Percentiles rank a stretch among this genome's conserved stretches.
Evolutionary conservation across 2,888 invertebrate genomes (phyloP).

Genomic region (Phalera bucephala): DNA sequence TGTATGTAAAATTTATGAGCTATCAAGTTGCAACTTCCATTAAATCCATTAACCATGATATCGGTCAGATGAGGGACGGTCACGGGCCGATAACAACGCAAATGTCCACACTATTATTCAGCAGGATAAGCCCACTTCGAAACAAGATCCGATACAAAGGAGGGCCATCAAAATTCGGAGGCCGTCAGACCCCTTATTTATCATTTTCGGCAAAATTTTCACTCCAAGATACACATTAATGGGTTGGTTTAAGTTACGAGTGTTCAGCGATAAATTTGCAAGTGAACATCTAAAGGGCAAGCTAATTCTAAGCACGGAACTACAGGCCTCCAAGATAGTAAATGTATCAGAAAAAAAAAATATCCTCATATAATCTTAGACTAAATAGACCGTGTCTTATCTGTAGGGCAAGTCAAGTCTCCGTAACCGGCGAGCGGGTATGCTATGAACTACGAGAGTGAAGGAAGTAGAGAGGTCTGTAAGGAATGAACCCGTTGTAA

Average conservation of each 20-base stretch:
- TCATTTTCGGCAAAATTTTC: conserved; percentile 77
- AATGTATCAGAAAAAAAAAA: too few species aligned
- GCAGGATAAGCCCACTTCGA: conserved; percentile 73
- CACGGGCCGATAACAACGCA: conserved; percentile 40
- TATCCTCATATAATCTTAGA: too few species aligned
- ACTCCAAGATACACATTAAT: conserved; percentile 60
- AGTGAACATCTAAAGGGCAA: too few species aligned
- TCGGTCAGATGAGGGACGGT: conserved; percentile 25
- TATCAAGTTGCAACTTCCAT: conserved; percentile 30
- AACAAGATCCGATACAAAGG: conserved; percentile 77
- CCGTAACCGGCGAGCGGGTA: too few species aligned
- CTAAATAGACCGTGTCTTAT: too few species aligned
- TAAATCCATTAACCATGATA: conserved; percentile 46
- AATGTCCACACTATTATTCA: conserved; percentile 64
- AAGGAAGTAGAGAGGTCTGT: too few species aligned
- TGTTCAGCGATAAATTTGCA: conserved; percentile 3
- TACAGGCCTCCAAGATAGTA: too few species aligned
- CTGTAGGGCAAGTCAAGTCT: too few species aligned
- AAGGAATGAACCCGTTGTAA: too few species aligned
- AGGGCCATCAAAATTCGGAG: conserved; percentile 73
- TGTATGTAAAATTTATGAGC: conserved; percentile 39
- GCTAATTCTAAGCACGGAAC: too few species aligned
- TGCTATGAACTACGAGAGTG: too few species aligned
- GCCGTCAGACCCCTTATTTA: conserved; percentile 68
- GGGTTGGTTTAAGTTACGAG: conserved; percentile 27